phyloP scores from a whole-genome alignment of 2,888 invertebrate genomes.

The Pollenia angustigena region DNA sequence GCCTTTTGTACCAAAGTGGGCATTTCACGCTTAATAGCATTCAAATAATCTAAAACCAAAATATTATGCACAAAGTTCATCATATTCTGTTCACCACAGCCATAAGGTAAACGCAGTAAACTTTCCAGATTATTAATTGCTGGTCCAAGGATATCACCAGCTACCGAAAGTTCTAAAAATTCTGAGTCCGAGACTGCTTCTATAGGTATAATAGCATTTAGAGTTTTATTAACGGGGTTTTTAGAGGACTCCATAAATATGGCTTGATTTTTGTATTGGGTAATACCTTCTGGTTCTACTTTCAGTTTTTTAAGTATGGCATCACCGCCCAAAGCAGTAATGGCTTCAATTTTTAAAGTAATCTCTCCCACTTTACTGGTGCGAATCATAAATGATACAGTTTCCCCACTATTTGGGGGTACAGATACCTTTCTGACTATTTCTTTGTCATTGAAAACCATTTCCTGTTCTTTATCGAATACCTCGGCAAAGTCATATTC shows the following conservation, averaged over 20 bases:
- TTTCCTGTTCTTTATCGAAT: conserved; percentile 89
- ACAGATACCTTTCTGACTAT: conserved; percentile 85
- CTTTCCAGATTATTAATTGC: conserved; percentile 90
- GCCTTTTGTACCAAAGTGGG: conserved; percentile 87
- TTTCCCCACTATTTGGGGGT: conserved; percentile 89
- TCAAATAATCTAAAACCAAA: conserved; percentile 88
- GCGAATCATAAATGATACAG: conserved; percentile 93
- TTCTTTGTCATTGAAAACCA: conserved; percentile 85
- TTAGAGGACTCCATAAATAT: conserved; percentile 88
- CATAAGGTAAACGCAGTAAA: conserved; percentile 91
- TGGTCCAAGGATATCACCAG: conserved; percentile 91
- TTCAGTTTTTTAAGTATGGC: conserved; percentile 89
- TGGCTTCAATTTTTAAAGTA: conserved; percentile 90
- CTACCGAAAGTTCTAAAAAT: conserved; percentile 89
- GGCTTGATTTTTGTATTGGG: conserved; percentile 89
- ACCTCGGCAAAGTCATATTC: conserved; percentile 92
- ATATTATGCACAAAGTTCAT: conserved; percentile 89
- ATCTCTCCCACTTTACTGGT: conserved; percentile 90
- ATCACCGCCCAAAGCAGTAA: conserved; percentile 90
- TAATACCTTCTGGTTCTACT: conserved; percentile 92
- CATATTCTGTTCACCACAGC: conserved; percentile 89
- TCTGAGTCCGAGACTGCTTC: conserved; percentile 90
- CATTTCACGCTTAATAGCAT: conserved; percentile 88
- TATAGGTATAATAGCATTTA: conserved; percentile 90
- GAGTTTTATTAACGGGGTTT: conserved; percentile 85